A percentile compares a stretch with the other conserved stretches of the same genome.
phyloP scores from a whole-genome alignment of 2,888 invertebrate species.

The Campaea margaritaria region DNA sequence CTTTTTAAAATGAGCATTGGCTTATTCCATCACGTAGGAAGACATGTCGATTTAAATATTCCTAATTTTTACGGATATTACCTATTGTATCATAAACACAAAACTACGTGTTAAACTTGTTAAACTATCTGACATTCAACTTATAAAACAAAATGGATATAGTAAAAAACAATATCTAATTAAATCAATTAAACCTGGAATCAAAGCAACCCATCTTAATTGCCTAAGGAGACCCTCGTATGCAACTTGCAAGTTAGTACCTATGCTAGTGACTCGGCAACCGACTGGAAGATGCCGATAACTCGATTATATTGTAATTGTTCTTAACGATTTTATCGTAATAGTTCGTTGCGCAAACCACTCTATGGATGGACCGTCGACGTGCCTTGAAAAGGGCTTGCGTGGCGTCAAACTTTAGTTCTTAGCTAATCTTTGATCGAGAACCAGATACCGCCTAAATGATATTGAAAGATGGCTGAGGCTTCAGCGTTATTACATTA shows the following conservation, averaged over 20 bases:
- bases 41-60: background rate
- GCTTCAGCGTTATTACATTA: constrained; percentile 17
- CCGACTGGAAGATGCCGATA: constrained; percentile 44
- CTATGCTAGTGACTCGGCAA: constrained; percentile 46
- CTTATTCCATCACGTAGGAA: constrained; percentile 29
- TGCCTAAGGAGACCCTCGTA: constrained; percentile 63
- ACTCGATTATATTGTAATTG: constrained; percentile 47
- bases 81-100: too few species aligned
- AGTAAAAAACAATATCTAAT: constrained; percentile 24
- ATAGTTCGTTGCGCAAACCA: constrained; percentile 42
- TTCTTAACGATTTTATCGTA: constrained; percentile 44
- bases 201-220: constrained; percentile 62
- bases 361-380: constrained; percentile 26
- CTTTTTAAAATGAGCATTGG: constrained; percentile 28
- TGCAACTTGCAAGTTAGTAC: constrained; percentile 1
- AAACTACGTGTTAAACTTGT: too few species aligned
- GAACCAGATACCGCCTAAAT: constrained; percentile 25
- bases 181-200: constrained; percentile 50
- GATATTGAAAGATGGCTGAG: constrained; percentile 19
- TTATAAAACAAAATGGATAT: too few species aligned
- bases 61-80: too few species aligned
- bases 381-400: constrained; percentile 32
- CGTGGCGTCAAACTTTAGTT: constrained; percentile 29
- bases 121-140: too few species aligned
- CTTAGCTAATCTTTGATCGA: constrained; percentile 25